These are phyloP conservation scores for Eulemur rubriventer DNA, from an alignment of 2,797 vertebrate genomes.

Conservation along the genomic window DNA sequence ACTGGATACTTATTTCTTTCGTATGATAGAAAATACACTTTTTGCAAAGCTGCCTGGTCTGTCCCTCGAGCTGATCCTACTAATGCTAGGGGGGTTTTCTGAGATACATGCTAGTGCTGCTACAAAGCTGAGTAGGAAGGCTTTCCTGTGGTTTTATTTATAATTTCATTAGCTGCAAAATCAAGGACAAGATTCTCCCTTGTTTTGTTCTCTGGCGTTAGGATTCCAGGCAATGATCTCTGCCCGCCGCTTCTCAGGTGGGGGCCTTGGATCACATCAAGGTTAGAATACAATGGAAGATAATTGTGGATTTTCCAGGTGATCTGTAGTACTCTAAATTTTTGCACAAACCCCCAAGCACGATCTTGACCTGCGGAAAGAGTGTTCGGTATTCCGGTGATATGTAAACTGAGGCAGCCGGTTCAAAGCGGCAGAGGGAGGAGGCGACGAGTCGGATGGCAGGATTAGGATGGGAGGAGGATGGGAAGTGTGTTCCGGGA, in stretches of 20 bases:
- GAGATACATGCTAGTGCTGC: not conserved
- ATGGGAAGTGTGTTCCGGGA: not conserved
- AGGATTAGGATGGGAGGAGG: not conserved
- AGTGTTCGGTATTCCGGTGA: not conserved
- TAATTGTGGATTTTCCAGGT: not conserved
- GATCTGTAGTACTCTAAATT: not conserved
- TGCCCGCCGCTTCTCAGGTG: not conserved
- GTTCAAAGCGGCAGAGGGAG: not conserved
- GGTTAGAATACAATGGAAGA: not conserved
- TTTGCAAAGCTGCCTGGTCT: not conserved
- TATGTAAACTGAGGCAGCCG: not conserved
- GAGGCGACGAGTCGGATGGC: not conserved
- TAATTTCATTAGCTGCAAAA: slow-evolving; percentile 60
- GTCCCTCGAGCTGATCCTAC: not conserved
- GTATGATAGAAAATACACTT: not conserved
- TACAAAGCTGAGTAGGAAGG: not conserved
- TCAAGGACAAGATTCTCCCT: not conserved
- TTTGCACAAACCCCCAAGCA: not conserved
- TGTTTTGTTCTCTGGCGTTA: slow-evolving; percentile 35
- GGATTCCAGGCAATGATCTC: not conserved
- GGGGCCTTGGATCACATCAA: not conserved
- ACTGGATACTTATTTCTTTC: not conserved
- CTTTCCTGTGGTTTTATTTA: slow-evolving; percentile 52
- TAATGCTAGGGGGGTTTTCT: not conserved
- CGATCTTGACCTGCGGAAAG: not conserved